These are phyloP conservation scores for Momotus momota DNA, from an alignment of 2,797 vertebrate species.

Conservation along the genomic window DNA sequence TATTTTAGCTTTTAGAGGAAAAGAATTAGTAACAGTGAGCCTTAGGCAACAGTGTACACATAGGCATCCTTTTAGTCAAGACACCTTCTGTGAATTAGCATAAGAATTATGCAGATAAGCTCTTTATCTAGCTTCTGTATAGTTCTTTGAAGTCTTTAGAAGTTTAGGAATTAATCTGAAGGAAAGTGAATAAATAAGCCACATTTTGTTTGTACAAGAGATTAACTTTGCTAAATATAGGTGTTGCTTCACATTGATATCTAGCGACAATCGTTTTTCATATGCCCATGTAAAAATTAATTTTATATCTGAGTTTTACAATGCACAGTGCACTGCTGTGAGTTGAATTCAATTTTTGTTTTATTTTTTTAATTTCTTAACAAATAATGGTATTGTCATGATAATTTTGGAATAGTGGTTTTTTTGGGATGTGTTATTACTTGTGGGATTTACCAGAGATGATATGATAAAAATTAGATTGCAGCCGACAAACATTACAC, in stretches of 20 bases:
- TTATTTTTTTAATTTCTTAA: constrained; percentile 1
- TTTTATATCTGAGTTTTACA: constrained; percentile 11
- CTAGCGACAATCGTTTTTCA: neutral
- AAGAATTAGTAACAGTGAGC: neutral
- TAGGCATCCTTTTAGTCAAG: constrained; percentile 41
- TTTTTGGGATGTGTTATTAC: neutral
- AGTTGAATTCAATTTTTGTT: neutral
- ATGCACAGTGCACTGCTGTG: neutral
- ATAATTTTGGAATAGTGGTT: neutral
- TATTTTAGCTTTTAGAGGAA: neutral
- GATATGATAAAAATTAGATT: neutral
- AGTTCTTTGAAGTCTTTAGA: constrained; percentile 61
- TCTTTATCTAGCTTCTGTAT: constrained; percentile 48
- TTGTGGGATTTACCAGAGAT: neutral
- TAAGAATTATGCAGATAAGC: constrained; percentile 64
- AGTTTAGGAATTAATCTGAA: constrained; percentile 49
- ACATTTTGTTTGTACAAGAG: constrained; percentile 36
- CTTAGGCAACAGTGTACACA: neutral
- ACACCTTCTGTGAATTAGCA: constrained; percentile 64
- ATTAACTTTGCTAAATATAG: constrained; percentile 55
- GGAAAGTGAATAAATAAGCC: constrained; percentile 46
- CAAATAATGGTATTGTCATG: neutral
- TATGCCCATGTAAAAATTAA: constrained; percentile 9
- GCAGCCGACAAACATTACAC: neutral
- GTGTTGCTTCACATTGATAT: neutral